Evolutionary conservation across 2,888 invertebrate genomes (phyloP).

Genomic region (Cantharis nigra): DNA sequence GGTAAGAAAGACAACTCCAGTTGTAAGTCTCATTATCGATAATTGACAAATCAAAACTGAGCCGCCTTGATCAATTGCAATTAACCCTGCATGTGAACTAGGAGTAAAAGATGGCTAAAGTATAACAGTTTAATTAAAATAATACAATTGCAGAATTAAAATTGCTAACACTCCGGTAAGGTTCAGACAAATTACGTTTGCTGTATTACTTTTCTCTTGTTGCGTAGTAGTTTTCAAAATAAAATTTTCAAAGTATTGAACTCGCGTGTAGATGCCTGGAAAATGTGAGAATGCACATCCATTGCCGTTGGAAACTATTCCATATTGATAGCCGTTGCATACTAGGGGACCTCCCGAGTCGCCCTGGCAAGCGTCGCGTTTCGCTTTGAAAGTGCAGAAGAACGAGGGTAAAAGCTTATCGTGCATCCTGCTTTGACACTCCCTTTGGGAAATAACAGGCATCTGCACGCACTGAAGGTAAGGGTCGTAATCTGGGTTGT

Average conservation of each 20-base stretch:
- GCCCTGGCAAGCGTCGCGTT: not conserved
- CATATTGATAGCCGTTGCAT: constrained; percentile 9
- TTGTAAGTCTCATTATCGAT: not conserved
- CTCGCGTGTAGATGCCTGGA: not conserved
- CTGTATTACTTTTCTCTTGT: not conserved
- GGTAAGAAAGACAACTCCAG: not conserved
- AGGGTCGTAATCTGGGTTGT: not conserved
- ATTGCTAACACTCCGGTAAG: not conserved
- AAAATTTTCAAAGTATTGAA: constrained; percentile 4
- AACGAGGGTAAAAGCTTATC: not conserved
- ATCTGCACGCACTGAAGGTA: not conserved
- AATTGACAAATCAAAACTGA: not conserved
- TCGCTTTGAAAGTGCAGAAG: not conserved
- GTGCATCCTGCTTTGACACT: not conserved
- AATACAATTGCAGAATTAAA: not conserved
- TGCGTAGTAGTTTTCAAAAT: not conserved
- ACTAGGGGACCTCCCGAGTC: constrained; percentile 15
- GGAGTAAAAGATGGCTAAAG: no score
- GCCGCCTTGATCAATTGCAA: not conserved
- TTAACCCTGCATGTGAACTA: no score
- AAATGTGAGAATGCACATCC: not conserved
- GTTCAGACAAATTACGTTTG: not conserved
- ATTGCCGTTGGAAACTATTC: not conserved
- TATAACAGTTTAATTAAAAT: not conserved
- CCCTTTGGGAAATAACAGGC: not conserved